Base-by-base conservation (phyloP, 2,888 invertebrate species). In the Heliconius hortense region DNA sequence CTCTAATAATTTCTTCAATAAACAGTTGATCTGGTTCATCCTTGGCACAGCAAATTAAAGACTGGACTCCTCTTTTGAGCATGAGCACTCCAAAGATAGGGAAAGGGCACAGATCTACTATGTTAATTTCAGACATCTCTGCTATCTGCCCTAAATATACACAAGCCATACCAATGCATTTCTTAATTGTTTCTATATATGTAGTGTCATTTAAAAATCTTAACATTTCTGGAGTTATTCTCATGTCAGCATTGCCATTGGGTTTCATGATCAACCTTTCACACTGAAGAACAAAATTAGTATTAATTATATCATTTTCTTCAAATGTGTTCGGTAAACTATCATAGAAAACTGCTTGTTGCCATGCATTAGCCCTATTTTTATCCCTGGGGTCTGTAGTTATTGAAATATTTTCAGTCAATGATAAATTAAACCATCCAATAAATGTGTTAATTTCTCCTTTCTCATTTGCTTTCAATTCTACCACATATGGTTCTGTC, bases 381-480 rank as follows among this genome's bases (percentile, higher is more conserved):
- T 88, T 86, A 43, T 90, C 88, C 75, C 86, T 90, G 3, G 96
- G 96, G 79, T 95, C 94, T 13, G 96, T 96, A 71, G 95, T 95
- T 60, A 97, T 89, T 0, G 88, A 90, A 53, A 95, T 93, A 60
- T 94, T 92, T 13, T 96, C 95, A 81, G 96, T 95, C 69, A 97
- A 90, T 84, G 96, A 90, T 76, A 97, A 90, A 83, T 96, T 95
- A 84, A 97, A 97, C 96, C 96, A 97, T 59, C 96, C 95, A 72
- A 95, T 95, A 67, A 97, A 88, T 35, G 95, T 95, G 88, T 97
- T 96, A 21, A 97, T 85, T 70, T 87, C 89, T 3, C 96, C 96
- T 82, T 86, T 83, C 72, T 89, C 84, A 68, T 84, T 83, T 77
- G 89, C 92, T 72, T 87, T 88, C 11, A 94, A 83, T 64, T 88